Base-by-base conservation (phyloP, 2,113 vertebrate genomes). In the Nibea albiflora region DNA sequence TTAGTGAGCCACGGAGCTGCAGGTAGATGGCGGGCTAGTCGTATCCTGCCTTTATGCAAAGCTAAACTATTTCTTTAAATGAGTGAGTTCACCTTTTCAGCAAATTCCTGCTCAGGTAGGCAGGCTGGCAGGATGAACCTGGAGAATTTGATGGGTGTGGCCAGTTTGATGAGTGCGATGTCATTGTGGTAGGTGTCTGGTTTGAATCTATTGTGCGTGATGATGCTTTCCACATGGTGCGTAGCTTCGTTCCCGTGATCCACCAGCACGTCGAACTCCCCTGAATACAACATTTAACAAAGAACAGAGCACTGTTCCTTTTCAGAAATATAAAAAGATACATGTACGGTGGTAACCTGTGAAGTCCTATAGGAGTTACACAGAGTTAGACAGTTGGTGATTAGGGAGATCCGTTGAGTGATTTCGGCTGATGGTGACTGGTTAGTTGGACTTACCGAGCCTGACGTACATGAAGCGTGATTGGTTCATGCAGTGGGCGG, bases 401-500 rank as follows among this genome's bases (percentile, higher is more conserved):
- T 35, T 35, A 8, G 35, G 35, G 35, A 35, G 35, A 35, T 35
- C 35, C 7, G 35, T 46, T 11, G 20, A 56, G 53, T 57, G 54
- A 35, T 3, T 26, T 24, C 12, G 10, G 22, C 26, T 73, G 53
- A 14, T 20, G 20, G n/a, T 22, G 10, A 46, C 26, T 47, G 71
- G 42, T 49, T 1, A 1, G 9, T 49, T 5, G 11, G 28, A 92
- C 95, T 81, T 91, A 99, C 98, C 98, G 3, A 98, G 94, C 68
- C 95, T 91, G 75, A 98, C 86, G 74, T 83, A 95, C 77, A 97
- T 94, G 76, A 85, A 90, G 67, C 88, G 93, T 28, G 95, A 89
- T 14, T 97, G 93, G 76, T 95, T 95, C 44, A 98, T 96, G 73
- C 98, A 99, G 87, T 98, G 98, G 61, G 97, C 98, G 0, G 98